Evolutionary conservation across 1,140 invertebrate species (phyloP).

Genomic region (Lordiphosa mommai): DNA sequence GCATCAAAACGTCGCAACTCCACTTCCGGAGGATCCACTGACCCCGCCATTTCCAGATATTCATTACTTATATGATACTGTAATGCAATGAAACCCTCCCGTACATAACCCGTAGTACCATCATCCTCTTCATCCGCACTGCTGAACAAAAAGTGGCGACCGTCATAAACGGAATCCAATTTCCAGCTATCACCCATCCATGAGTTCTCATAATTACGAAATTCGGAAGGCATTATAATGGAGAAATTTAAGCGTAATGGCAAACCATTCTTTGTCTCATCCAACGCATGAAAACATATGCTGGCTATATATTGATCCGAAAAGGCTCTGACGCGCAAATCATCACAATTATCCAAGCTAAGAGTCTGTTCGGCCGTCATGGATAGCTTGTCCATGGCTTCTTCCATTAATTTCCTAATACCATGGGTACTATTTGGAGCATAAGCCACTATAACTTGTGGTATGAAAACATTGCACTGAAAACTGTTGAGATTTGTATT

Average conservation of each 20-base stretch:
- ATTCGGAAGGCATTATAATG: conserved; percentile 2
- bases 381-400: neutral
- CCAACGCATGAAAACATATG: neutral
- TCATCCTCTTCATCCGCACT: no score
- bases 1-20: neutral
- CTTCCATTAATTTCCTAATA: neutral
- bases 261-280: neutral
- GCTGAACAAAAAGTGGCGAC: neutral
- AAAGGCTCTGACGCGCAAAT: neutral
- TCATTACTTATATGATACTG: conserved; percentile 16
- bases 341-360: neutral
- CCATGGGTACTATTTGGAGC: neutral
- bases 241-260: neutral
- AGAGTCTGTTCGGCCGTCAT: neutral
- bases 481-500: neutral
- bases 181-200: neutral
- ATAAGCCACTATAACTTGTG: neutral
- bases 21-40: neutral
- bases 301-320: conserved; percentile 1
- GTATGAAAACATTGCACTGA: neutral
- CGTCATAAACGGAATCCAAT: neutral
- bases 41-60: conserved; percentile 11
- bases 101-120: conserved; percentile 8
- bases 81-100: conserved; percentile 26
- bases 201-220: neutral